Conservation (phyloP, 2,113 vertebrate species). For the Pandion haliaetus region DNA sequence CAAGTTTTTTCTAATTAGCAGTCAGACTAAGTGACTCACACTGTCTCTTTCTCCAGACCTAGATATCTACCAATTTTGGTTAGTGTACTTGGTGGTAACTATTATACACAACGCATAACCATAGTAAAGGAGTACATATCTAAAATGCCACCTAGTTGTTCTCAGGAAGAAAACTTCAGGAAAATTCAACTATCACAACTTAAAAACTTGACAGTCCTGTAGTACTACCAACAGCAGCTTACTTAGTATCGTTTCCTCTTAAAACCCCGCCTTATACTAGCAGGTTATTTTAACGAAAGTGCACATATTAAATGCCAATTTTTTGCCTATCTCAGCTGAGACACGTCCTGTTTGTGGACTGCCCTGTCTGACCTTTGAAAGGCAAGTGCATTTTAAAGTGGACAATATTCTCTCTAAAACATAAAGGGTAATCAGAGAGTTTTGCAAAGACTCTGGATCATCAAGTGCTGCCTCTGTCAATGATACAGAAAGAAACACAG, state of each 20-base stretch:
- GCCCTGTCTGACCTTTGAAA: not conserved
- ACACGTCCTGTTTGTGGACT: accelerated
- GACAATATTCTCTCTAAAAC: not conserved
- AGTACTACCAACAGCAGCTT: not conserved
- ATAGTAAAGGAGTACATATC: not conserved
- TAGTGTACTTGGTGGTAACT: not conserved
- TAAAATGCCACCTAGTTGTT: not conserved
- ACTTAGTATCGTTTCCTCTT: not conserved
- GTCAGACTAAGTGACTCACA: not conserved
- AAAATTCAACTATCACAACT: not conserved
- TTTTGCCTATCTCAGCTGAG: not conserved
- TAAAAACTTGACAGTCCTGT: not conserved
- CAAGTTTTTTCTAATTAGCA: not conserved
- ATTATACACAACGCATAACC: not conserved
- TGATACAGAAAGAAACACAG: not conserved
- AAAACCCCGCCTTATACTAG: not conserved
- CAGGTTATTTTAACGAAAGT: not conserved
- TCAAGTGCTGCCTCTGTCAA: not conserved
- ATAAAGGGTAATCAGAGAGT: not conserved
- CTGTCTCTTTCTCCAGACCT: not conserved
- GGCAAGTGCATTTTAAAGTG: not conserved
- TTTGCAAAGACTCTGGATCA: not conserved
- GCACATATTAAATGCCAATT: too few relatives aligned
- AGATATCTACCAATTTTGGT: not conserved
- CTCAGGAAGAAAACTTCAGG: not conserved